Base-by-base conservation (phyloP, 1,140 invertebrate genomes). In the Drosophila dunni region DNA sequence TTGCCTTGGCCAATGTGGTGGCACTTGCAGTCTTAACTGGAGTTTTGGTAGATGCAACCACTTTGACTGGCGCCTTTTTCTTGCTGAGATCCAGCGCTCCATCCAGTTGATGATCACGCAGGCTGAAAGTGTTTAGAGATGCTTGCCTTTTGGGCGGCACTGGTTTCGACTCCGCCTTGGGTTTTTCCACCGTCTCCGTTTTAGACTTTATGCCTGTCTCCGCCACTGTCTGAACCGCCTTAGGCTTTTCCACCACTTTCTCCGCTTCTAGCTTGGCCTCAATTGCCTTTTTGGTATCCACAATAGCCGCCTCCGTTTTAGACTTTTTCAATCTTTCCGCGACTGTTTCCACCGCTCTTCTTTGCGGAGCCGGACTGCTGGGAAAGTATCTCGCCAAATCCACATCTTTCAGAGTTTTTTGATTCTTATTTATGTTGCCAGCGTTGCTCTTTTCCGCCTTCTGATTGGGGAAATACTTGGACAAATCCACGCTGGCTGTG, bases 391-490 rank as follows among this genome's bases (percentile, higher is more conserved):
- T 92, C 7, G 81, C 75, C n/a, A 92, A 46, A 72, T 92, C 89
- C 0, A 92, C 88, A 60, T 92, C 91, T 34, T 92, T 92, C 0
- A 92, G 42, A 7, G 85, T 90, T 54, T 92, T 91, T 33, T 92
- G 91, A 57, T 82, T 90, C 65, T 92, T 92, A 69, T 92, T 92
- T 2, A 77, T 81, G 3, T 78, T 83, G 15, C 51, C 73, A 0
- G 88, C n/a, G 24, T 63, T 51, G 36, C 71, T 75, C 57, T 91
- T 92, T 45, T 91, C 80, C 13, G 71, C 73, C 65, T 92, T 91
- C 42, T 90, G 90, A 56, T 91, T 89, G 24, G 91, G 91, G 76
- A 92, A 92, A 46, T 92, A 92, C 61, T 92, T 92, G 20, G 92
- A 88, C 0, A 92, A 62, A 78, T 92, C 88, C 8, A 91, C 83